These are phyloP conservation scores for Ceratosolen fusciceps DNA, from an alignment of 1,140 invertebrate species.

Conservation along the genomic window DNA sequence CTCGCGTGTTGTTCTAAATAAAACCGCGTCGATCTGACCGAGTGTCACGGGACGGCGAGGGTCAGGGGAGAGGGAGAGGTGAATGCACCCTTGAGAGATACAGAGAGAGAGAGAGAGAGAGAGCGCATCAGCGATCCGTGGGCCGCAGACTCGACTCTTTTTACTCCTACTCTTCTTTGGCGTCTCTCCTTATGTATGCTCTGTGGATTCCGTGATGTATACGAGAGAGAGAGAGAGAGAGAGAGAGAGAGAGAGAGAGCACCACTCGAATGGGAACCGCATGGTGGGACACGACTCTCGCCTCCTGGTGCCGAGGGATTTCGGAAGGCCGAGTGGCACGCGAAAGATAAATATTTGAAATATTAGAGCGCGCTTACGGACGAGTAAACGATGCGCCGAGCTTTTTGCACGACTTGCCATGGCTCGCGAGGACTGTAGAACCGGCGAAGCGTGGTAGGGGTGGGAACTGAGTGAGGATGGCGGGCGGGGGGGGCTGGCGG, in stretches of 20 bases:
- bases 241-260: neutral
- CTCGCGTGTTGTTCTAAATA: conserved; percentile 33
- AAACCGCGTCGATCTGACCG: conserved; percentile 35
- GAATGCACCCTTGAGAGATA: conserved; percentile 39
- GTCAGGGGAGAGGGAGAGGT: conserved; percentile 17
- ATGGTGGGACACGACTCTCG: neutral
- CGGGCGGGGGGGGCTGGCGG: too few relatives aligned
- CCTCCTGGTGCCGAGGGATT: neutral
- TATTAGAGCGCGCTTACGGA: too few relatives aligned
- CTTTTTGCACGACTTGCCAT: too few relatives aligned
- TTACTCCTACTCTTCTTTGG: neutral
- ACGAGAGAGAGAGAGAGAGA: too few relatives aligned
- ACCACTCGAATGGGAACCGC: neutral
- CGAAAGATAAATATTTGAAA: too few relatives aligned
- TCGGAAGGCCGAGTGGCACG: neutral
- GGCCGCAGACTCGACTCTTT: neutral
- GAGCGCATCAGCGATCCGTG: neutral
- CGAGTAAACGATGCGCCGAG: too few relatives aligned
- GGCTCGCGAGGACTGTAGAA: too few relatives aligned
- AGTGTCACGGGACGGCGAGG: neutral
- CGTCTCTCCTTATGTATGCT: conserved; percentile 3
- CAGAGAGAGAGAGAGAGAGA: too few relatives aligned
- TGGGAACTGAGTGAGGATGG: too few relatives aligned
- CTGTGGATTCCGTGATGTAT: neutral
- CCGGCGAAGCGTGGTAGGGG: too few relatives aligned